Evolutionary conservation across 2,888 invertebrate species (phyloP), one percentile per base, ranked within the genome.

Genomic region (Sinopyrophorus schimmeli): DNA sequence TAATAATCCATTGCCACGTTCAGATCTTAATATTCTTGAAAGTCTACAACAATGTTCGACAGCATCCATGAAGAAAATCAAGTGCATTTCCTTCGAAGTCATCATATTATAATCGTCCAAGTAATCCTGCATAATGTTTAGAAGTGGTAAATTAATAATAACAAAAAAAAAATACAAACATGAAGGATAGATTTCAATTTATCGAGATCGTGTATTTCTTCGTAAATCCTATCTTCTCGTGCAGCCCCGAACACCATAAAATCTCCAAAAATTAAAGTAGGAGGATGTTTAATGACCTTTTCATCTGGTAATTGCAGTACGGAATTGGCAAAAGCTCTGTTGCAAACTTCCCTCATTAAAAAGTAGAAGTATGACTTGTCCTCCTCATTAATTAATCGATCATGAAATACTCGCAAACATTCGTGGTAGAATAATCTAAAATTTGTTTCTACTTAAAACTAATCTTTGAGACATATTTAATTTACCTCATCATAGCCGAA

Each of bases 341-440:
- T 72, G 70, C 83, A 93, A 7, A 83, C 79, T 9, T 78, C 79
- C 27, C 78, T 75, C 76, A 94, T 82, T 9, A 91, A 74, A 28
- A 79, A 78, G 65, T 84, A 87, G 64, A 95, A 89, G 70, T 90
- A 86, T 14, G 77, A 80, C 68, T 91, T 87, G 70, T 96, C 95
- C 58, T 88, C 81, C 9, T 80, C 72, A 66, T 92, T 90, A 44
- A 89, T 86, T 12, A 96, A 75, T 1, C 94, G 86, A 70, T 95
- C 95, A 72, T 92, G 92, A 70, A 93, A 95, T 1, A 94, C 93
- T 15, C 95, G 80, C 43, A 92, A 80, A 47, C 92, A 89, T 74
- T 96, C 95, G 68, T 96, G 95, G 59, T 89, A 92, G 76, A 93
- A 95, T 5, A 96, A 74, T 58, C 92, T 87, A 63, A 2, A 73